Conservation (phyloP, 1,140 invertebrate genomes). For the Aphis craccivora region DNA sequence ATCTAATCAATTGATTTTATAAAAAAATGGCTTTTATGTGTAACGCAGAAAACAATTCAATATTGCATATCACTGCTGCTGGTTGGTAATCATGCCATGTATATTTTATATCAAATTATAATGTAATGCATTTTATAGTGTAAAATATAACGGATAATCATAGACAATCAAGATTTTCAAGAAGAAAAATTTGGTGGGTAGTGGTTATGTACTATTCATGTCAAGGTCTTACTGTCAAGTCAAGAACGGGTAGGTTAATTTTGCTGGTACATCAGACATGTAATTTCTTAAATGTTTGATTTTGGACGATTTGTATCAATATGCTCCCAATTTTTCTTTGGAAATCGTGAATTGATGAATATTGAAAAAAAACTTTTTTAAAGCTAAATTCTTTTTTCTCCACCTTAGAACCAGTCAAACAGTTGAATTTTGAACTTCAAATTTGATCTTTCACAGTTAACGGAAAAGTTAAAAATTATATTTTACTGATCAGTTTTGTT, state of each 20-base stretch:
- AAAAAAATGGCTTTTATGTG: slow-evolving; percentile 83
- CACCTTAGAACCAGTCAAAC: background rate
- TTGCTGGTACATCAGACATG: background rate
- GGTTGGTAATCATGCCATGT: slow-evolving; percentile 67
- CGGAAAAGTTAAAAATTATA: background rate
- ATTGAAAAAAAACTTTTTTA: background rate
- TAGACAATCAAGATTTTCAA: too few species aligned
- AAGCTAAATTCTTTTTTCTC: too few species aligned
- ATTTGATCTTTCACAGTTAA: background rate
- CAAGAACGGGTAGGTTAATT: background rate
- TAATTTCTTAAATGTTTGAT: background rate
- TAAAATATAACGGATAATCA: slow-evolving; percentile 13
- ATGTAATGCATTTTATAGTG: background rate
- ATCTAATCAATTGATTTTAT: slow-evolving; percentile 77
- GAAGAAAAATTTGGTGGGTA: background rate
- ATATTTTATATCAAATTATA: background rate
- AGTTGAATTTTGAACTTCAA: background rate
- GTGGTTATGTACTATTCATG: too few species aligned
- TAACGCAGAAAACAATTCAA: slow-evolving; percentile 76
- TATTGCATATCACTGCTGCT: slow-evolving; percentile 82
- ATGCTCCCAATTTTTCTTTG: background rate
- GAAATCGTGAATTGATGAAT: background rate
- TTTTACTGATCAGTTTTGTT: too few species aligned
- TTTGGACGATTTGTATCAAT: background rate
- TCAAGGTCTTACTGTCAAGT: too few species aligned